Evolutionary conservation across 2,797 vertebrate species (phyloP).

Genomic region (Lacerta agilis): DNA sequence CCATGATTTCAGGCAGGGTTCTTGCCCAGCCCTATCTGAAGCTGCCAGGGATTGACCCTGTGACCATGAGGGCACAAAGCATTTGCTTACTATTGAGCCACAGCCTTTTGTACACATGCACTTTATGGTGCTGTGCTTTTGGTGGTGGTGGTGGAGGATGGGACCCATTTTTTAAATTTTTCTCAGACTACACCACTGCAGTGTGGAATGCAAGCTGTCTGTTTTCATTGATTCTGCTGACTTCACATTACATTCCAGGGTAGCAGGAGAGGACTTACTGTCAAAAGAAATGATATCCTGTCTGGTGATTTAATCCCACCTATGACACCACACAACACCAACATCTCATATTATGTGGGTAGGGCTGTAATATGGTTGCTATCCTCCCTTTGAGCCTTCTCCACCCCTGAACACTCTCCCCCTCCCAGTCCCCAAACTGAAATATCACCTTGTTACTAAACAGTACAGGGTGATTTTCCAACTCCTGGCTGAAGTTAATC

Average conservation of each 20-base stretch:
- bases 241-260: background rate
- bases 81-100: too few species aligned
- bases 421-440: too few species aligned
- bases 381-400: background rate
- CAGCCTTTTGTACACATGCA: background rate
- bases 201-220: background rate
- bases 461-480: background rate
- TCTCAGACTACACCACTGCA: too few species aligned
- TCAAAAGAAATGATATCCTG: background rate
- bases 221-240: background rate
- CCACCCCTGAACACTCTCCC: background rate
- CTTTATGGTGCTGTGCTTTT: background rate
- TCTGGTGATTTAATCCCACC: background rate
- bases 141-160: background rate
- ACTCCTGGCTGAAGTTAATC: background rate
- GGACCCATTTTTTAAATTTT: too few species aligned
- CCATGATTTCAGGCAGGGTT: too few species aligned
- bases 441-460: background rate
- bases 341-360: background rate
- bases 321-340: background rate
- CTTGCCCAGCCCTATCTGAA: too few species aligned
- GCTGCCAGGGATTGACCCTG: too few species aligned
- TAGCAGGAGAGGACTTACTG: background rate
- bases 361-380: background rate
- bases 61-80: too few species aligned